phyloP scores from a whole-genome alignment of 2,797 vertebrate genomes.

The Perodicticus potto region DNA sequence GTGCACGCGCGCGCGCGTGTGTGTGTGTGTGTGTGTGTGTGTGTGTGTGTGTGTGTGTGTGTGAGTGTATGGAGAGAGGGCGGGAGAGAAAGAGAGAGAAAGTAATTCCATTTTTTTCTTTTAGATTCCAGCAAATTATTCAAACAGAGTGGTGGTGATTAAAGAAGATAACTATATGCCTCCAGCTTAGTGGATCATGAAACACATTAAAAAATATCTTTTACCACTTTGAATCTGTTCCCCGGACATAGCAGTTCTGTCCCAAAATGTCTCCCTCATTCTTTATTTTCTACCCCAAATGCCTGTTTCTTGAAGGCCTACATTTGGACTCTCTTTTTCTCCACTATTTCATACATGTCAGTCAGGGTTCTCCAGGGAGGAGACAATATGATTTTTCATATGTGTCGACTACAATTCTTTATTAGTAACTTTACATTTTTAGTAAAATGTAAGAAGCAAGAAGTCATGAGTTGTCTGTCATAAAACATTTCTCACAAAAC shows the following conservation, averaged over 20 bases:
- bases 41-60: no score
- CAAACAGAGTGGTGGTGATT: not conserved
- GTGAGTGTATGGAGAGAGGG: no score
- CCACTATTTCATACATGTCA: not conserved
- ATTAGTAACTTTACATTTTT: no score
- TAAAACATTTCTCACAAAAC: no score
- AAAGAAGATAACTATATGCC: not conserved
- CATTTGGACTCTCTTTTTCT: not conserved
- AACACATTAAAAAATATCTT: not conserved
- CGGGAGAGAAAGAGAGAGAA: not conserved
- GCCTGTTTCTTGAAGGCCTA: not conserved
- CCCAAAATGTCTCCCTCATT: not conserved
- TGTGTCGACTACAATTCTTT: no score
- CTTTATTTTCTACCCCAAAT: not conserved
- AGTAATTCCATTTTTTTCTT: not conserved
- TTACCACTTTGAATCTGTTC: not conserved
- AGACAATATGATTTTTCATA: no score
- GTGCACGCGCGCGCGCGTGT: rapidly evolving
- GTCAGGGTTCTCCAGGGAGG: not conserved
- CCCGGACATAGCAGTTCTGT: not conserved
- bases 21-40: no score
- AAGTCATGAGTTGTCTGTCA: no score
- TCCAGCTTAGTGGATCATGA: not conserved
- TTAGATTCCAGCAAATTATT: not conserved
- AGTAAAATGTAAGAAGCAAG: no score